Evolutionary conservation across 2,113 vertebrate species (phyloP).

Genomic region (Xyrauchen texanus): DNA sequence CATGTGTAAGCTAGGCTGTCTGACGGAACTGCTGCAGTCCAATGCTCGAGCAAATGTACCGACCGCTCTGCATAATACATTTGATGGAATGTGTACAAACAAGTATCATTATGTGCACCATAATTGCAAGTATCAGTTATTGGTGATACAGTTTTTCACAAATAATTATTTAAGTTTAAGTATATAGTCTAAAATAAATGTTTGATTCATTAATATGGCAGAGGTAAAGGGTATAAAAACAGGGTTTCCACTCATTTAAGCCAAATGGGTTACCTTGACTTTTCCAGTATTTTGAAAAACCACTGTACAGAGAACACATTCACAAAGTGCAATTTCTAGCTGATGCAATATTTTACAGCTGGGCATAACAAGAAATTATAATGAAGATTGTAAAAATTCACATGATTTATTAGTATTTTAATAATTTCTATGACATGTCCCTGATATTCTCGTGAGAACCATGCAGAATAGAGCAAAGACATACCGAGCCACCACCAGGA

Average conservation of each 20-base stretch:
- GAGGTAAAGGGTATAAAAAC: neutral
- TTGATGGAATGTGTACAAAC: too few species aligned
- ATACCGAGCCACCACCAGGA: conserved; percentile 95
- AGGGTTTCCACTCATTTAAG: too few species aligned
- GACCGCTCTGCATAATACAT: conserved; percentile 79
- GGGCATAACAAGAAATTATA: too few species aligned
- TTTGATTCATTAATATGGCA: neutral
- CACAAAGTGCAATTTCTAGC: too few species aligned
- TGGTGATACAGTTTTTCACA: neutral
- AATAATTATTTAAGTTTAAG: neutral
- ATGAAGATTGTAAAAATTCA: too few species aligned
- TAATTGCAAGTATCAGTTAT: neutral
- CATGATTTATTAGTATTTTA: too few species aligned
- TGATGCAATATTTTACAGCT: too few species aligned
- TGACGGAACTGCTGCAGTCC: conserved; percentile 95
- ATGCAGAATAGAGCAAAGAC: conserved; percentile 23
- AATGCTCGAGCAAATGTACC: conserved; percentile 93
- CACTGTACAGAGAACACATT: too few species aligned
- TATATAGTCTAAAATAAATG: too few species aligned
- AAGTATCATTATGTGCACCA: neutral
- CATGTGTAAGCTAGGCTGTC: conserved; percentile 97
- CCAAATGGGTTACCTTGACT: too few species aligned
- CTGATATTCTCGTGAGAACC: neutral
- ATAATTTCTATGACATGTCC: too few species aligned
- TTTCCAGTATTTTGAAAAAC: too few species aligned